Conservation (phyloP, 2,888 invertebrate species). For the Aspidiotus destructor region DNA sequence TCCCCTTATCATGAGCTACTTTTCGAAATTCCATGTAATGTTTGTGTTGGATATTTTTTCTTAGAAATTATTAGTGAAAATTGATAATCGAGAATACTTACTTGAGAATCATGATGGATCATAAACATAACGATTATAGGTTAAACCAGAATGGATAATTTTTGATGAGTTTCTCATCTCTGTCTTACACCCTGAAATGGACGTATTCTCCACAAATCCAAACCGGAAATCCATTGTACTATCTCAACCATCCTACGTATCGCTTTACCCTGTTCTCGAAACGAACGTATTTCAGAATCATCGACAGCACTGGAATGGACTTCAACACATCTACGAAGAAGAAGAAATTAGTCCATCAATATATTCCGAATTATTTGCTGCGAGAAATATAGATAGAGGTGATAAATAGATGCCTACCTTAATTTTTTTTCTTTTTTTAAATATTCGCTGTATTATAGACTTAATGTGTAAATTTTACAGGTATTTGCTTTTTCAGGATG, state of each 20-base stretch:
- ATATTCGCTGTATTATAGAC: no score
- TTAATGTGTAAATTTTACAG: neutral
- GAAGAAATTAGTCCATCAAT: slow-evolving; percentile 15
- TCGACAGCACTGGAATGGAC: slow-evolving; percentile 15
- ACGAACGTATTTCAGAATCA: slow-evolving; percentile 17
- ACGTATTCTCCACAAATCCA: slow-evolving; percentile 13
- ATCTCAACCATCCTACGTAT: slow-evolving; percentile 1
- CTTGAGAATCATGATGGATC: no score
- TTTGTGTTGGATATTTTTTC: no score
- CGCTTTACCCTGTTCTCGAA: slow-evolving; percentile 18
- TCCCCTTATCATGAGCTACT: no score
- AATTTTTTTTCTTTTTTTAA: no score
- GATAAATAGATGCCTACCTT: neutral
- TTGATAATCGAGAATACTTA: no score
- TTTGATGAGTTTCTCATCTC: slow-evolving; percentile 21
- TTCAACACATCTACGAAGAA: slow-evolving; percentile 7
- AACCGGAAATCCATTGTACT: slow-evolving; percentile 12
- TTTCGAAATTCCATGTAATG: no score
- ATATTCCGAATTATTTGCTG: slow-evolving; percentile 26
- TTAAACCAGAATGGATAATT: slow-evolving; percentile 21
- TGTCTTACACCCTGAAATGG: slow-evolving; percentile 23
- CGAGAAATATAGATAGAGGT: slow-evolving; percentile 23
- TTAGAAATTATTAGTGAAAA: no score
- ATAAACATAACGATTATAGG: neutral
- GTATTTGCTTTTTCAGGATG: slow-evolving; percentile 25